Evolutionary conservation across 2,113 vertebrate genomes (phyloP).

Genomic region (Chinchilla lanigera): DNA sequence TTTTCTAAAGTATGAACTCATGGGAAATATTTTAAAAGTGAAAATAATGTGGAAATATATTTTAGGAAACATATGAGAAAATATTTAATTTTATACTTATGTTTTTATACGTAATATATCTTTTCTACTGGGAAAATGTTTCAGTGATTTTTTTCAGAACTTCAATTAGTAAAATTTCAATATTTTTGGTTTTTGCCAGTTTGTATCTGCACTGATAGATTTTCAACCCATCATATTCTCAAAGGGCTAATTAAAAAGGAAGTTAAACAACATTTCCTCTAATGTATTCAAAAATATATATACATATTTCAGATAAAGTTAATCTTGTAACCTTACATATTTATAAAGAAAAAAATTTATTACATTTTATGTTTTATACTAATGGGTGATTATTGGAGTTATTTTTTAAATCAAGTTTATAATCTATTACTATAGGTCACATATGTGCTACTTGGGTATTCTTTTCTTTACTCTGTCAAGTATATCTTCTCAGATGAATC

Average conservation of each 20-base stretch:
- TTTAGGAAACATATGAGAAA: background rate
- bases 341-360: conserved; percentile 36
- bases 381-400: conserved; percentile 26
- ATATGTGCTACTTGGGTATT: background rate
- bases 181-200: conserved; percentile 65
- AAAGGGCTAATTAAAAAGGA: conserved; percentile 58
- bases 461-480: background rate
- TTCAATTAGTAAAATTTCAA: conserved; percentile 30
- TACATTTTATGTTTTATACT: conserved; percentile 21
- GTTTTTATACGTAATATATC: background rate
- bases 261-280: conserved; percentile 45
- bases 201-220: conserved; percentile 66
- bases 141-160: background rate
- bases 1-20: background rate
- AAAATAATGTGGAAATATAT: background rate
- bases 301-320: conserved; percentile 50
- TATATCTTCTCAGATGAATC: background rate
- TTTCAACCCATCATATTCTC: background rate
- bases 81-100: background rate
- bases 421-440: background rate
- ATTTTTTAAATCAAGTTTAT: conserved; percentile 25
- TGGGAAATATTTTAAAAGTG: background rate
- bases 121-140: conserved; percentile 13
- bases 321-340: conserved; percentile 1
- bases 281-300: background rate